phyloP scores from a whole-genome alignment of 2,797 vertebrate genomes.

The Oreonectes daqikongensis region DNA sequence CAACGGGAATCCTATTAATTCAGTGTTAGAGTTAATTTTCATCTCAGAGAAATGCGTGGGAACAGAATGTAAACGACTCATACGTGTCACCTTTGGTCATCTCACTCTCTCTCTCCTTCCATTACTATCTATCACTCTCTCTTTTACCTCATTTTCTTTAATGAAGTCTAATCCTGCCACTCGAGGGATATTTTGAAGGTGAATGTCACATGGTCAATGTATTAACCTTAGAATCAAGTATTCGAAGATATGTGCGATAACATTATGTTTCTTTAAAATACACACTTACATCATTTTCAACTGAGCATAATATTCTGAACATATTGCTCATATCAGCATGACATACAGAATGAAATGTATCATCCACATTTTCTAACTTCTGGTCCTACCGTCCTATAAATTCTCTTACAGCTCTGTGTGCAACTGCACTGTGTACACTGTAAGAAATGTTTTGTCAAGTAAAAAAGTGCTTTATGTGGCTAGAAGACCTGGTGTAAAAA shows the following conservation, averaged over 20 bases:
- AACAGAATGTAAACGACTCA: constrained; percentile 66
- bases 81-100: constrained; percentile 44
- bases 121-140: constrained; percentile 10
- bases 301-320: not conserved
- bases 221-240: not conserved
- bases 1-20: constrained; percentile 63
- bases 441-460: not conserved
- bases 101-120: constrained; percentile 6
- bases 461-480: not conserved
- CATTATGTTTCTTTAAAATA: not conserved
- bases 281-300: too few relatives aligned
- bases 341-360: not conserved
- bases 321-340: not conserved
- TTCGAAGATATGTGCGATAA: not conserved
- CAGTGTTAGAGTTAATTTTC: constrained; percentile 62
- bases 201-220: constrained; percentile 19
- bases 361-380: not conserved
- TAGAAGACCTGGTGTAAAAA: too few relatives aligned
- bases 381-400: constrained; percentile 25
- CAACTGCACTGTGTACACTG: not conserved
- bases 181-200: not conserved
- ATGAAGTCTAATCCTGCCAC: not conserved
- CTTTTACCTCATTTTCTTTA: constrained; percentile 7
- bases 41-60: constrained; percentile 52
- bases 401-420: constrained; percentile 1